Evolutionary conservation across 1,140 invertebrate genomes (phyloP).

Genomic region (Coenobita brevimanus): DNA sequence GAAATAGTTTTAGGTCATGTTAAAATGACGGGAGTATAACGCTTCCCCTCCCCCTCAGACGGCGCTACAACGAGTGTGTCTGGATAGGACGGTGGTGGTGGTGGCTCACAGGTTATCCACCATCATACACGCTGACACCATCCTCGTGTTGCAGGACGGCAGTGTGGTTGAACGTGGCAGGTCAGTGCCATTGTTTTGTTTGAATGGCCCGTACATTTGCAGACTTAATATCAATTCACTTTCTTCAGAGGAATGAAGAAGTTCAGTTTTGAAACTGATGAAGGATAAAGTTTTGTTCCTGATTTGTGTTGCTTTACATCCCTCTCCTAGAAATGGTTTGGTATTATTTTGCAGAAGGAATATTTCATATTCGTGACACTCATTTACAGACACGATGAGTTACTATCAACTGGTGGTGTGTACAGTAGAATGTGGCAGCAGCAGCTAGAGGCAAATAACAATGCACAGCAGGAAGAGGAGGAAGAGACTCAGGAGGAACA

Average conservation of each 20-base stretch:
- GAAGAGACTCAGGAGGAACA: not conserved
- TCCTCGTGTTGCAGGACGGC: conserved; percentile 91
- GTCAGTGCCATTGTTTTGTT: conserved; percentile 30
- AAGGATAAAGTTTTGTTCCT: too few relatives aligned
- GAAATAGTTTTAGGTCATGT: too few relatives aligned
- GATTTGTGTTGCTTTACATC: too few relatives aligned
- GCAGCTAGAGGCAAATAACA: conserved; percentile 80
- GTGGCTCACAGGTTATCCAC: conserved; percentile 95
- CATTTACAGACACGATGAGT: conserved; percentile 82
- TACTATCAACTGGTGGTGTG: conserved; percentile 80
- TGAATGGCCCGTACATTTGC: not conserved
- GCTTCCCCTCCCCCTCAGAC: conserved; percentile 75
- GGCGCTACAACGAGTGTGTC: conserved; percentile 84
- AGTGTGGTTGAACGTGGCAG: conserved; percentile 92
- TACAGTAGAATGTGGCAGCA: conserved; percentile 94
- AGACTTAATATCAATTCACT: not conserved
- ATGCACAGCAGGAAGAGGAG: conserved; percentile 2
- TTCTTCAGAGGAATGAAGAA: not conserved
- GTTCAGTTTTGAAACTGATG: too few relatives aligned
- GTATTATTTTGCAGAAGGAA: too few relatives aligned
- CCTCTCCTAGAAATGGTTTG: too few relatives aligned
- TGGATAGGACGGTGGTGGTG: conserved; percentile 91
- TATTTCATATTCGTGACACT: conserved; percentile 23
- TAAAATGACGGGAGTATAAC: too few relatives aligned
- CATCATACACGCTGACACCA: conserved; percentile 94